These are phyloP conservation scores for Perodicticus potto DNA, from an alignment of 2,797 vertebrate genomes.

Conservation along the genomic window DNA sequence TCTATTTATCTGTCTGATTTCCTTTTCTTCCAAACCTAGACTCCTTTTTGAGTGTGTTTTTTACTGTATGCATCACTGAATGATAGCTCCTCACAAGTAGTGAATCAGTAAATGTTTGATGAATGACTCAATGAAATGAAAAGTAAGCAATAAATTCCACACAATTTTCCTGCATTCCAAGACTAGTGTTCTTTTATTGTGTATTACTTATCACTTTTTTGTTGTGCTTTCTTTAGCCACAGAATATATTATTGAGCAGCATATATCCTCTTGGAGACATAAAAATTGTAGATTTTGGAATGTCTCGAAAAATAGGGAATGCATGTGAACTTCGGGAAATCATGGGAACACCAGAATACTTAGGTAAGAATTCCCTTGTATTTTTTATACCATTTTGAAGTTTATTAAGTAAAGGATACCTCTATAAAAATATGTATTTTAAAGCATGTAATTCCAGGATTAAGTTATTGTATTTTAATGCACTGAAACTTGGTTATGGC, in stretches of 20 bases:
- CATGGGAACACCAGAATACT: slow-evolving; percentile 97
- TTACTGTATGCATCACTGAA: neutral
- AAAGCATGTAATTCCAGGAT: neutral
- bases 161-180: neutral
- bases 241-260: slow-evolving; percentile 97
- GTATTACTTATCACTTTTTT: slow-evolving; percentile 56
- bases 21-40: slow-evolving; percentile 13
- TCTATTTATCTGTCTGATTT: neutral
- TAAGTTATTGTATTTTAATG: slow-evolving; percentile 45
- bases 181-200: slow-evolving; percentile 17
- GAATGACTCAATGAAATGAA: slow-evolving; percentile 20
- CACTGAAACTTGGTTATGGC: neutral
- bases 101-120: slow-evolving; percentile 9
- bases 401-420: slow-evolving; percentile 12
- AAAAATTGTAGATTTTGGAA: slow-evolving; percentile 98
- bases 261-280: slow-evolving; percentile 94
- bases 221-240: slow-evolving; percentile 91
- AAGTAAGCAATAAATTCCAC: neutral
- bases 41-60: slow-evolving; percentile 7
- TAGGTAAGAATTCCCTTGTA: slow-evolving; percentile 90
- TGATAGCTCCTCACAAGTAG: neutral
- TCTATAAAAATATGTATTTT: slow-evolving; percentile 53
- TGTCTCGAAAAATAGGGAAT: slow-evolving; percentile 94
- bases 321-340: slow-evolving; percentile 95
- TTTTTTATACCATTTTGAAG: slow-evolving; percentile 57